Evolutionary conservation across 2,888 invertebrate species (phyloP).

Genomic region (Leucozona laternaria): DNA sequence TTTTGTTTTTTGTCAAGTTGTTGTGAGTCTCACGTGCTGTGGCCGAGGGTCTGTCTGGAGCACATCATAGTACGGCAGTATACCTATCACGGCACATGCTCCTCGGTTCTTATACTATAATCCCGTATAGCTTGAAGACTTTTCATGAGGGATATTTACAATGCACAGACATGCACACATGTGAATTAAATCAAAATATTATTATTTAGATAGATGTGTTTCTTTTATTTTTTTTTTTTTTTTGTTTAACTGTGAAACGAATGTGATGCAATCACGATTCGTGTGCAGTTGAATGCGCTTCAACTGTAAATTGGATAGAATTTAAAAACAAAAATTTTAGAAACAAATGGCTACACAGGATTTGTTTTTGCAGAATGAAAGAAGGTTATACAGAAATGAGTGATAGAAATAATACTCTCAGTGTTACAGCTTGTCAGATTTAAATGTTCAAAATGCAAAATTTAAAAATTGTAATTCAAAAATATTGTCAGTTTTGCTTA

Average conservation of each 20-base stretch:
- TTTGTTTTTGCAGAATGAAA: background rate
- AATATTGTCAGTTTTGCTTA: too few species aligned
- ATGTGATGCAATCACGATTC: slow-evolving; percentile 73
- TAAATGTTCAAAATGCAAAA: too few species aligned
- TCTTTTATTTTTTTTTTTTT: slow-evolving; percentile 1
- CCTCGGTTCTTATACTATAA: background rate
- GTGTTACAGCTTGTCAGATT: background rate
- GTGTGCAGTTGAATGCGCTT: slow-evolving; percentile 32
- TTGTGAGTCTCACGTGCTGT: slow-evolving; percentile 55
- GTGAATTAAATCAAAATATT: slow-evolving; percentile 73
- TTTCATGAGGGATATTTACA: slow-evolving; percentile 50
- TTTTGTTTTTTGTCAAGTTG: background rate
- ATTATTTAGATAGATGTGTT: slow-evolving; percentile 55
- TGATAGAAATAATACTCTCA: background rate
- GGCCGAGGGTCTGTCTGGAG: slow-evolving; percentile 26
- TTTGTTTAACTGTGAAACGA: slow-evolving; percentile 33
- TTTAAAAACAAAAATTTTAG: slow-evolving; percentile 1
- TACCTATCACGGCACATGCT: slow-evolving; percentile 22
- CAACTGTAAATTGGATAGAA: slow-evolving; percentile 13
- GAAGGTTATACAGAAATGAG: background rate
- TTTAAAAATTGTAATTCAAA: too few species aligned
- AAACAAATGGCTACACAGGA: background rate
- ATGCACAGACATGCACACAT: slow-evolving; percentile 63
- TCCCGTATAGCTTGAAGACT: slow-evolving; percentile 5
- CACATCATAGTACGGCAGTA: background rate